Evolutionary conservation across 2,888 invertebrate genomes (phyloP).

Genomic region (Diarsia brunnea): DNA sequence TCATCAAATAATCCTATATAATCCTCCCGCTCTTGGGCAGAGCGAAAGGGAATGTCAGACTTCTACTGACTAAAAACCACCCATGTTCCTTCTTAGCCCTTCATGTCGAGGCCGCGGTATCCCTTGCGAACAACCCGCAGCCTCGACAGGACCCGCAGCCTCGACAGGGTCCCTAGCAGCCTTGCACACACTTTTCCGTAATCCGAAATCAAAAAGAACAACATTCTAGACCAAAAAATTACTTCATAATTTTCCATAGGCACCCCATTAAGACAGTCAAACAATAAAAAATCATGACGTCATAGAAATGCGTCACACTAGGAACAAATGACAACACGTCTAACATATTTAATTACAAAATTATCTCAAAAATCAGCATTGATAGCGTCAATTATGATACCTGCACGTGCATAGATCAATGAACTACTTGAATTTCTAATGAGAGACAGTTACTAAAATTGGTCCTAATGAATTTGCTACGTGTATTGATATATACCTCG

Average conservation of each 20-base stretch:
- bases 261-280: neutral
- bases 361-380: neutral
- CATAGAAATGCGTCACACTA: neutral
- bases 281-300: neutral
- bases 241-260: neutral
- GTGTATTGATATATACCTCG: neutral
- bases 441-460: neutral
- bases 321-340: neutral
- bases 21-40: no score
- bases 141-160: no score
- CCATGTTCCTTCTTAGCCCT: no score
- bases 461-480: neutral
- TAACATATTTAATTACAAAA: slow-evolving; percentile 18
- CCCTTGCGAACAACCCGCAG: no score
- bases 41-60: no score
- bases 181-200: no score
- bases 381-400: neutral
- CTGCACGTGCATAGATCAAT: slow-evolving; percentile 6
- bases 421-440: neutral
- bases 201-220: no score
- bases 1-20: no score
- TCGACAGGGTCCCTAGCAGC: no score
- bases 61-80: no score
- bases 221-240: neutral
- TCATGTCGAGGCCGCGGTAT: no score